Evolutionary conservation across 2,113 vertebrate species (phyloP).

Genomic region (Dicaeum eximium): DNA sequence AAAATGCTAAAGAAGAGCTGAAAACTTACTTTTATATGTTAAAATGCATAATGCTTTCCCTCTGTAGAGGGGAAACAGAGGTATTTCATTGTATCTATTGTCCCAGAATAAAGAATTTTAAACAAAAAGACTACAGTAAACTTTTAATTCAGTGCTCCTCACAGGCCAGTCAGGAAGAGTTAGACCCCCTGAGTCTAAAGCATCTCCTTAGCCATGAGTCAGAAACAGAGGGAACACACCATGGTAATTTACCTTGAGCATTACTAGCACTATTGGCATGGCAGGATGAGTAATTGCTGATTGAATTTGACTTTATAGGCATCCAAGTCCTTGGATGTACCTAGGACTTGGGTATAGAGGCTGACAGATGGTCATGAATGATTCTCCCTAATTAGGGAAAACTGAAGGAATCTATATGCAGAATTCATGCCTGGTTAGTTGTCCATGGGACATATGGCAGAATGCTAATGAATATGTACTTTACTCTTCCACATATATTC

Average conservation of each 20-base stretch:
- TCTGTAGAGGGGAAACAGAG: background rate
- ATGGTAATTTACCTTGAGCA: background rate
- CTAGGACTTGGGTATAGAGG: background rate
- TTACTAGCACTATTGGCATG: background rate
- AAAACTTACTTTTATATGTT: background rate
- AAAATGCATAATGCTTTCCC: background rate
- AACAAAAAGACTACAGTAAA: background rate
- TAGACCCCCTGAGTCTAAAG: background rate
- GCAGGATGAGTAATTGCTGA: background rate
- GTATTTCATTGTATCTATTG: background rate
- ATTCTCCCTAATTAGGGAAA: constrained; percentile 25
- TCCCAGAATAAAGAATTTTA: background rate
- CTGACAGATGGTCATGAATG: constrained; percentile 32
- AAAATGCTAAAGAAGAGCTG: background rate
- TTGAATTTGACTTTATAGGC: constrained; percentile 9
- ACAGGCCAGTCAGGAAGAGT: background rate
- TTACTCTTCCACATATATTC: background rate
- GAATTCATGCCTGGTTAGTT: constrained; percentile 10
- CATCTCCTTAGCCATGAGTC: background rate
- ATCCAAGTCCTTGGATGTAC: background rate
- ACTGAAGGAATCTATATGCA: constrained; percentile 3
- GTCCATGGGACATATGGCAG: background rate
- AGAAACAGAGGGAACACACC: background rate
- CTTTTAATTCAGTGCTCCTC: background rate
- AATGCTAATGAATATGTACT: background rate